These are phyloP conservation scores for Diprion similis DNA, from an alignment of 1,140 invertebrate species.

Conservation along the genomic window DNA sequence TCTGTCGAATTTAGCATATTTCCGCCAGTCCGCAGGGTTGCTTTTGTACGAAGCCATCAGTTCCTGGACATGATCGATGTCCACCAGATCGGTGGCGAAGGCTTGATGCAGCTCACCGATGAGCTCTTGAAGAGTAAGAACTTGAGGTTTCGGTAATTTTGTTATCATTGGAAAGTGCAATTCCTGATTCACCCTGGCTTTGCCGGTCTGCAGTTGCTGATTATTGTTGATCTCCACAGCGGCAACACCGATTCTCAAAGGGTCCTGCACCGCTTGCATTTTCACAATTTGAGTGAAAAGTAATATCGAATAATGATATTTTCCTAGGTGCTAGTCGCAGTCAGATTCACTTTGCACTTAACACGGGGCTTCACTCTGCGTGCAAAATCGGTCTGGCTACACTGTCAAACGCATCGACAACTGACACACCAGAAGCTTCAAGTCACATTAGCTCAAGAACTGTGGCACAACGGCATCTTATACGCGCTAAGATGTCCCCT, in stretches of 20 bases:
- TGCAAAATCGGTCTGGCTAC: too few species aligned
- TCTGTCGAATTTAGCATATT: constrained; percentile 94
- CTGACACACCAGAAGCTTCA: background rate
- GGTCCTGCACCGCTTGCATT: too few species aligned
- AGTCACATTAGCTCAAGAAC: background rate
- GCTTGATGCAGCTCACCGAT: constrained; percentile 75
- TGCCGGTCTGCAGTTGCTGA: too few species aligned
- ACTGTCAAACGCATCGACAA: background rate
- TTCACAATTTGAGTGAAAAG: too few species aligned
- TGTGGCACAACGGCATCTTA: background rate
- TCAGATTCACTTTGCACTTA: too few species aligned
- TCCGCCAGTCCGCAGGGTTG: constrained; percentile 89
- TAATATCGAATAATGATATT: too few species aligned
- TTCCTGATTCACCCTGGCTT: too few species aligned
- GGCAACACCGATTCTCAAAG: too few species aligned
- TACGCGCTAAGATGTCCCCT: background rate
- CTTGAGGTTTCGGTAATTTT: constrained; percentile 22
- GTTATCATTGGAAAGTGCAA: too few species aligned
- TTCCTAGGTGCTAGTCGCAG: too few species aligned
- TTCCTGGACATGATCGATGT: constrained; percentile 87
- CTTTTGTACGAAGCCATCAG: constrained; percentile 88
- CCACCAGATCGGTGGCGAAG: constrained; percentile 80
- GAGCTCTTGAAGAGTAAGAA: constrained; percentile 73
- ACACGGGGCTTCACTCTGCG: too few species aligned
- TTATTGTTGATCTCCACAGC: too few species aligned